Evolutionary conservation across 2,888 invertebrate genomes (phyloP).

Genomic region (Tinea trinotella): DNA sequence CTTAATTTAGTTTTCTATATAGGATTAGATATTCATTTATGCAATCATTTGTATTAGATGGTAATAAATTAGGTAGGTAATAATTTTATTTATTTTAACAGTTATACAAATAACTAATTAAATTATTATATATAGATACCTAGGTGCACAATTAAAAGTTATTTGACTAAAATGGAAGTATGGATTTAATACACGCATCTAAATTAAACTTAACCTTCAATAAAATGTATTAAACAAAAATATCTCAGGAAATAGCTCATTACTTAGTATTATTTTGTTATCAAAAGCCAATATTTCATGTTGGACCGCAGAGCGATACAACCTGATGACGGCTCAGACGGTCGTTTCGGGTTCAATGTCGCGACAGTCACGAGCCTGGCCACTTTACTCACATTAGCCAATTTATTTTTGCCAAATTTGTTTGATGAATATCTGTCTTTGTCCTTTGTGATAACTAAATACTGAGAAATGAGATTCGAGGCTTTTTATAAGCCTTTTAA

Average conservation of each 20-base stretch:
- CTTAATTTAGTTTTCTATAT: constrained; percentile 2
- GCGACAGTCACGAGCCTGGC: constrained; percentile 57
- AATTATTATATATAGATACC: not conserved
- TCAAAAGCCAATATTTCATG: constrained; percentile 51
- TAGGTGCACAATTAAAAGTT: not conserved
- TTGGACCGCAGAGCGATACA: constrained; percentile 40
- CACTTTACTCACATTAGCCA: constrained; percentile 58
- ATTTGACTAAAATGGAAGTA: not conserved
- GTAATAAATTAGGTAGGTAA: too few species aligned
- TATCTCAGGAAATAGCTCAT: constrained; percentile 47
- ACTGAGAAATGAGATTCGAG: not conserved
- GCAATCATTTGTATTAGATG: too few species aligned
- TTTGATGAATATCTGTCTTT: constrained; percentile 37
- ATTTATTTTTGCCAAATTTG: constrained; percentile 53
- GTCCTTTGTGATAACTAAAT: constrained; percentile 13
- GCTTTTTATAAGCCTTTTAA: not conserved
- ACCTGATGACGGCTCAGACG: constrained; percentile 17
- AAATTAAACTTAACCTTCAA: constrained; percentile 22
- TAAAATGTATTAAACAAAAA: constrained; percentile 4
- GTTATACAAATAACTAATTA: too few species aligned
- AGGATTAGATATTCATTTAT: too few species aligned
- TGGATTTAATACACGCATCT: not conserved
- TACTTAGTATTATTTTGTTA: constrained; percentile 39
- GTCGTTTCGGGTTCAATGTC: constrained; percentile 41
- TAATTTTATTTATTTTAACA: too few species aligned